phyloP scores from a whole-genome alignment of 2,797 vertebrate genomes.

The Sebastiscus albofasciatus region DNA sequence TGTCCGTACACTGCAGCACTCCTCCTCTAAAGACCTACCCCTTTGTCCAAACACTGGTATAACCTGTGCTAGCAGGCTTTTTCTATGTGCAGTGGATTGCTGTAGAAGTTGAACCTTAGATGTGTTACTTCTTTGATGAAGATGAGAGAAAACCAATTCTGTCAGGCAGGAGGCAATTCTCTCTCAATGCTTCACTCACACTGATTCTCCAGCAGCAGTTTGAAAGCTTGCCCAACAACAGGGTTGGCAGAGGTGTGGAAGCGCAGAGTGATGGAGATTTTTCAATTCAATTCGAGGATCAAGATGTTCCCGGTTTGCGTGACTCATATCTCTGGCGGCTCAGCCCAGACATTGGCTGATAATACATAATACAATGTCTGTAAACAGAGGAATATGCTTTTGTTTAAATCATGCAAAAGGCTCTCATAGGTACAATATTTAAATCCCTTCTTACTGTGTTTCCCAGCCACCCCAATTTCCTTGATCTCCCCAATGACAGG shows the following conservation, averaged over 20 bases:
- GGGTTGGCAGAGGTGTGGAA: slow-evolving; percentile 25
- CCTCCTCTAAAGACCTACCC: not conserved
- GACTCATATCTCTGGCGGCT: not conserved
- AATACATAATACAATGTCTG: not conserved
- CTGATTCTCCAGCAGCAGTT: slow-evolving; percentile 52
- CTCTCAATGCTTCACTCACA: slow-evolving; percentile 27
- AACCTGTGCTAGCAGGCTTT: not conserved
- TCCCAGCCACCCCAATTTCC: not conserved
- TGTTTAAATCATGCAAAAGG: not conserved
- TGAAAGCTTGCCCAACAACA: slow-evolving; percentile 27
- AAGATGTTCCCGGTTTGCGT: not conserved
- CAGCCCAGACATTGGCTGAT: not conserved
- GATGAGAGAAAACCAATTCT: slow-evolving; percentile 64
- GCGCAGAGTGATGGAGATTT: slow-evolving; percentile 9
- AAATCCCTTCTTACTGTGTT: not conserved
- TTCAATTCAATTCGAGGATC: not conserved
- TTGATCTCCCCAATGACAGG: slow-evolving; percentile 1
- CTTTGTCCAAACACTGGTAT: not conserved
- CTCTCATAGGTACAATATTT: not conserved
- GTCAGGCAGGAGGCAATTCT: slow-evolving; percentile 47
- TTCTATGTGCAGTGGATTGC: not conserved
- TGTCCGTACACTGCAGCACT: not conserved
- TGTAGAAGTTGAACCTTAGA: slow-evolving; percentile 27
- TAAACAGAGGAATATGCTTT: not conserved
- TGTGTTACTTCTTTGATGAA: slow-evolving; percentile 57